These are phyloP conservation scores for Oscheius myriophilus DNA, from an alignment of 2,888 invertebrate genomes.

Conservation along the genomic window DNA sequence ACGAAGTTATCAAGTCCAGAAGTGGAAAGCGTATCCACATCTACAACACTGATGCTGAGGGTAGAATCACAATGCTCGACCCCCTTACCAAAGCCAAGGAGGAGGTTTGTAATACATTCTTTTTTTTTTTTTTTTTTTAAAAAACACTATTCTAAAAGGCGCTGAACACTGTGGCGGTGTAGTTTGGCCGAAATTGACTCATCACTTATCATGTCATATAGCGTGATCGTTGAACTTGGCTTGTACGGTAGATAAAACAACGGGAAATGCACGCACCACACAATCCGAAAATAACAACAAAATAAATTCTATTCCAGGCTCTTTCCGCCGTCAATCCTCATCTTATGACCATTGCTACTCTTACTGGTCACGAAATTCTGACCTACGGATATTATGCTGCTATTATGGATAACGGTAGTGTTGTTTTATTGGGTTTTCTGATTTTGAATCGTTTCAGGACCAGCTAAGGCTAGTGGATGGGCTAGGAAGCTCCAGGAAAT, in stretches of 20 bases:
- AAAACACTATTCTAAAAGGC: not conserved
- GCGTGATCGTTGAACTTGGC: not conserved
- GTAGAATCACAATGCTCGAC: slow-evolving; percentile 80
- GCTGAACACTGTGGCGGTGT: not conserved
- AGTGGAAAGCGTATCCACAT: slow-evolving; percentile 86
- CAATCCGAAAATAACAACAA: not conserved
- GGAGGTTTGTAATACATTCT: slow-evolving; percentile 32
- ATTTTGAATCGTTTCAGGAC: slow-evolving; percentile 26
- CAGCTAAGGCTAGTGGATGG: slow-evolving; percentile 46
- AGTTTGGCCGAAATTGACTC: not conserved
- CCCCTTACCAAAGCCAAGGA: slow-evolving; percentile 64
- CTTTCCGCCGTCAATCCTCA: slow-evolving; percentile 73
- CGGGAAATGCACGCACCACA: too few species aligned
- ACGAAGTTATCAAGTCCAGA: slow-evolving; percentile 80
- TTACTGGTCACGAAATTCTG: slow-evolving; percentile 63
- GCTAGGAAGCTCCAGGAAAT: slow-evolving; percentile 43
- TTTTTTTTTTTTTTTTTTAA: slow-evolving; percentile 17
- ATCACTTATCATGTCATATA: not conserved
- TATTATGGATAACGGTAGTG: slow-evolving; percentile 68
- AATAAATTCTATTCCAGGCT: slow-evolving; percentile 17
- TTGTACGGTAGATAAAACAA: not conserved
- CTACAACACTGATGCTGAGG: slow-evolving; percentile 95
- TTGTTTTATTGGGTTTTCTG: not conserved
- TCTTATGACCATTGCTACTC: slow-evolving; percentile 76
- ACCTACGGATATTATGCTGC: slow-evolving; percentile 64